phyloP scores from a whole-genome alignment of 2,113 vertebrate genomes.

The Macroglossus sobrinus region DNA sequence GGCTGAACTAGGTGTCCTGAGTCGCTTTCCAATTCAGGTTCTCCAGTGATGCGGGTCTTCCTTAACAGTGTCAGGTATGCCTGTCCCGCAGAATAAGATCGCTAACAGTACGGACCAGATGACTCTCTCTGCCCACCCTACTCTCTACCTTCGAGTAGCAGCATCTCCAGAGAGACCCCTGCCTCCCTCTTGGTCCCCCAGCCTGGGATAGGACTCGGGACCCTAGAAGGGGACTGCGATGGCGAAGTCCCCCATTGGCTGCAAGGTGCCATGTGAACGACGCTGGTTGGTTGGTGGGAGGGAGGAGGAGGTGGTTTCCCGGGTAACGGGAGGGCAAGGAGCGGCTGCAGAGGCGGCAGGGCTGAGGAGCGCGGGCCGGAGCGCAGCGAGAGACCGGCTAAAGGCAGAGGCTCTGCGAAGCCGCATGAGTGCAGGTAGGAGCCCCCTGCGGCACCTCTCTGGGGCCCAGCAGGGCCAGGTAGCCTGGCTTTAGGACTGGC shows the following conservation, averaged over 20 bases:
- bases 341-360: slow-evolving; percentile 36
- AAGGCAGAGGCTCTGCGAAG: neutral
- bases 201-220: slow-evolving; percentile 54
- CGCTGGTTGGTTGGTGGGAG: slow-evolving; percentile 69
- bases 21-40: neutral
- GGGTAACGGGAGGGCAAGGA: slow-evolving; percentile 76
- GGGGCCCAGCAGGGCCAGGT: neutral
- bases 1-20: neutral
- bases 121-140: neutral
- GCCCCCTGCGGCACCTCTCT: fast-evolving
- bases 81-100: neutral
- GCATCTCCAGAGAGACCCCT: neutral
- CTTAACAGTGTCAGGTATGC: neutral
- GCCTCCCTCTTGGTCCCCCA: neutral
- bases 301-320: slow-evolving; percentile 76
- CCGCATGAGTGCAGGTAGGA: slow-evolving; percentile 63
- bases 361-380: slow-evolving; percentile 53
- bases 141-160: neutral
- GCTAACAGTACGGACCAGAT: too few species aligned
- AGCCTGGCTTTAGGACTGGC: neutral
- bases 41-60: neutral
- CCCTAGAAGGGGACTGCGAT: slow-evolving; percentile 57
- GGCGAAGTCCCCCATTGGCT: slow-evolving; percentile 70
- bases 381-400: neutral
- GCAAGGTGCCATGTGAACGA: slow-evolving; percentile 70